phyloP scores from a whole-genome alignment of 1,140 invertebrate species.

The Danaus plexippus region DNA sequence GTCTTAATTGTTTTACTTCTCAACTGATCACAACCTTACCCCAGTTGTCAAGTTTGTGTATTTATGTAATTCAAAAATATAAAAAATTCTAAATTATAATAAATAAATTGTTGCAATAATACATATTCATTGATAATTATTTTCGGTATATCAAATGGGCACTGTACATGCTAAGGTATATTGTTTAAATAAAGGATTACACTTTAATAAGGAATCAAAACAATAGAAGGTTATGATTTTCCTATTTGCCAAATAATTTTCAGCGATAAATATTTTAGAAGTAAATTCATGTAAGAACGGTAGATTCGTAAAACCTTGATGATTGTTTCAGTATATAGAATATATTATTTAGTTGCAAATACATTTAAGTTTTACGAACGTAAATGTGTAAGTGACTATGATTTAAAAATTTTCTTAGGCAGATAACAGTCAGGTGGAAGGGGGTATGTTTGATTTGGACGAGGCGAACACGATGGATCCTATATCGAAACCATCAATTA shows the following conservation, averaged over 20 bases:
- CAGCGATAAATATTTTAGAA: no score
- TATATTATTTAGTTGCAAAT: no score
- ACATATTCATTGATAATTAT: not conserved
- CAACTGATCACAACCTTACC: no score
- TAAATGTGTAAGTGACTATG: not conserved
- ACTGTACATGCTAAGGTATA: constrained; percentile 53
- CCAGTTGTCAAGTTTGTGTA: constrained; percentile 32
- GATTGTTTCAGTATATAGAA: no score
- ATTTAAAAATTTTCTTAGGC: constrained; percentile 28
- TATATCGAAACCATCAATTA: constrained; percentile 41
- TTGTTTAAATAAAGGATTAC: constrained; percentile 2
- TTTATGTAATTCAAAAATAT: constrained; percentile 53
- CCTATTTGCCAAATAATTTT: no score
- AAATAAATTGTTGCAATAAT: constrained; percentile 3
- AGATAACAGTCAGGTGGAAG: constrained; percentile 29
- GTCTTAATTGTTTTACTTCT: no score
- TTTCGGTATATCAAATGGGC: constrained; percentile 30
- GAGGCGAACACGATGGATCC: constrained; percentile 41
- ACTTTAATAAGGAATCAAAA: not conserved
- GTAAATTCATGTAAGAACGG: no score
- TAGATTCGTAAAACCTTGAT: no score
- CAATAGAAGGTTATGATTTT: constrained; percentile 9
- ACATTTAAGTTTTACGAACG: constrained; percentile 3
- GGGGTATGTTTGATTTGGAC: constrained; percentile 45
- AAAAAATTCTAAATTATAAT: constrained; percentile 33